These are phyloP conservation scores for Kobus ellipsiprymnus DNA, from an alignment of 2,113 vertebrate genomes.

Conservation along the genomic window DNA sequence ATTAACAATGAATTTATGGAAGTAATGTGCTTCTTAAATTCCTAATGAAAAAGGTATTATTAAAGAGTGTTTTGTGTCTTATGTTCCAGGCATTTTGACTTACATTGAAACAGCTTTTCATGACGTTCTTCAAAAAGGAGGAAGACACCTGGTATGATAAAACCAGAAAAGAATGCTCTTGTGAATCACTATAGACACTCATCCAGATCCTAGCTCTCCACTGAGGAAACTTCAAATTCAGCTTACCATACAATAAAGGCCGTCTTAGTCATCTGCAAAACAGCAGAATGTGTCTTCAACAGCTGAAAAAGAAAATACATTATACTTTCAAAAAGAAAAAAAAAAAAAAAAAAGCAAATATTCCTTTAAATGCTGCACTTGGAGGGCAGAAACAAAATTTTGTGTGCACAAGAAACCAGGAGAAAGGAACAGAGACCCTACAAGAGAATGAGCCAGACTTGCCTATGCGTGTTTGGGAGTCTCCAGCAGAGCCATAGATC, in stretches of 20 bases:
- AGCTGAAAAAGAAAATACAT: background rate
- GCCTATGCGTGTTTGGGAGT: too few species aligned
- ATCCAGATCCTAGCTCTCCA: background rate
- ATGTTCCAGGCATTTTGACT: background rate
- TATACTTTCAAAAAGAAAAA: background rate
- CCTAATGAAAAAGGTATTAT: background rate
- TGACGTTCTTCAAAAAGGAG: background rate
- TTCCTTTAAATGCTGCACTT: background rate
- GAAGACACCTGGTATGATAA: background rate
- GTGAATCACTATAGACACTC: background rate
- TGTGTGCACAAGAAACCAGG: too few species aligned
- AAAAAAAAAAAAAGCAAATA: background rate
- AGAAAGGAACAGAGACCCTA: too few species aligned
- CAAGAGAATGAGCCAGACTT: too few species aligned
- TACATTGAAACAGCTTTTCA: background rate
- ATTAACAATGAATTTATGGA: background rate
- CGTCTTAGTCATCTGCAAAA: background rate
- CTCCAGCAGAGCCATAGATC: too few species aligned
- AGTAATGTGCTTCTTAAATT: background rate
- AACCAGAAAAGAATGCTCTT: background rate
- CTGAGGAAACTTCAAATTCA: background rate
- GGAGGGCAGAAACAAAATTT: too few species aligned
- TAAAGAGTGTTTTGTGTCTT: background rate
- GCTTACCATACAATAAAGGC: background rate
- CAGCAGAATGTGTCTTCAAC: background rate